These are phyloP conservation scores for Linnaemya vulpina DNA, from an alignment of 2,888 invertebrate species.

Conservation along the genomic window DNA sequence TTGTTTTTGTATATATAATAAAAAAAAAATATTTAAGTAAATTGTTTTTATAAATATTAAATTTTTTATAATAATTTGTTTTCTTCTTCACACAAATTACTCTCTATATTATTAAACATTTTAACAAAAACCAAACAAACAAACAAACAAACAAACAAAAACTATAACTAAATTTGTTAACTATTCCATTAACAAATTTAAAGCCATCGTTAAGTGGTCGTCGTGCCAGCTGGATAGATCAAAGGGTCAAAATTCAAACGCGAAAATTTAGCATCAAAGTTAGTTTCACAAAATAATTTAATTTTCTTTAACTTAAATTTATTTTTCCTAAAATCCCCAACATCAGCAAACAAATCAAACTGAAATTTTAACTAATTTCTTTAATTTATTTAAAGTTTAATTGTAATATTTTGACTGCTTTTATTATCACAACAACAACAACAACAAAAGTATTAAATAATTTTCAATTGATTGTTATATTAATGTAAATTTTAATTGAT, in stretches of 20 bases:
- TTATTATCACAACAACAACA: conserved; percentile 14
- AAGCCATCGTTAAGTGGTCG: conserved; percentile 83
- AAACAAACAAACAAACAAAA: conserved; percentile 47
- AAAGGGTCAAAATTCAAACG: conserved; percentile 84
- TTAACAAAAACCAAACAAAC: too few species aligned
- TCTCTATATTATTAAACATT: conserved; percentile 55
- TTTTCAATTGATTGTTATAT: conserved; percentile 37
- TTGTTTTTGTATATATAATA: conserved; percentile 43
- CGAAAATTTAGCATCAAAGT: conserved; percentile 84
- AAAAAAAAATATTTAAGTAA: conserved; percentile 32
- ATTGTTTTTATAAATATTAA: conserved; percentile 46
- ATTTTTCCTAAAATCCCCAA: conserved; percentile 24
- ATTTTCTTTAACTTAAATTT: conserved; percentile 53
- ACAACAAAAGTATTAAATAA: conserved; percentile 14
- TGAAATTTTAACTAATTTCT: conserved; percentile 40
- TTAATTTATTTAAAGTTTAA: conserved; percentile 52
- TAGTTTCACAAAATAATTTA: conserved; percentile 79
- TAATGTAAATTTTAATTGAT: conserved; percentile 45
- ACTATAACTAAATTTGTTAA: conserved; percentile 67
- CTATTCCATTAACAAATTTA: conserved; percentile 75
- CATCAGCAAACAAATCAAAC: not conserved
- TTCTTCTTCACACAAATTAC: conserved; percentile 68
- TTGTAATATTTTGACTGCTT: conserved; percentile 52
- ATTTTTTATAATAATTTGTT: conserved; percentile 48
- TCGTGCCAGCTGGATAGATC: conserved; percentile 83